Conservation (phyloP, 2,888 invertebrate species). For the Tachina fera region DNA sequence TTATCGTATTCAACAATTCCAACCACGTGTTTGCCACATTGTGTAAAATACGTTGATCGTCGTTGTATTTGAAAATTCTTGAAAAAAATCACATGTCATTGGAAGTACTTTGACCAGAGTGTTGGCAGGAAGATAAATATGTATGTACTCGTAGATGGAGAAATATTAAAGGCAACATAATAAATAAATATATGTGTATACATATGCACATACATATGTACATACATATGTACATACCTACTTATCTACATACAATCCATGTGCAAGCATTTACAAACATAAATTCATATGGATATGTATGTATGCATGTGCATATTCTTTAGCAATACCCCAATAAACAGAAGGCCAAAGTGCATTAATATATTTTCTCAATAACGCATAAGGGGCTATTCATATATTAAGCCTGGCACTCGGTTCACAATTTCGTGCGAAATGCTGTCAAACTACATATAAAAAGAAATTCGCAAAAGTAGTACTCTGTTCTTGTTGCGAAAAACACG, state of each 20-base stretch:
- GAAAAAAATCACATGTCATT: constrained; percentile 44
- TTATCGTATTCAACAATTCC: constrained; percentile 60
- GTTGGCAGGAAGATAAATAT: constrained; percentile 40
- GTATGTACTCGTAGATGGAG: constrained; percentile 5
- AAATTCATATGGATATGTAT: too few species aligned
- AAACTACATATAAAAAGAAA: too few species aligned
- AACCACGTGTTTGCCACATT: constrained; percentile 71
- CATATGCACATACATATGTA: not conserved
- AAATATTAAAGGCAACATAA: constrained; percentile 17
- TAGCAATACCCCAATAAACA: not conserved
- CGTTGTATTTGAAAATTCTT: constrained; percentile 29
- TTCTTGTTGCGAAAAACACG: too few species aligned
- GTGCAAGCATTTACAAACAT: not conserved
- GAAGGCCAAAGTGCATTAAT: not conserved
- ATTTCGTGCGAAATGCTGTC: too few species aligned
- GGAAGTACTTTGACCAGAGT: constrained; percentile 40
- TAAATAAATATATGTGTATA: not conserved
- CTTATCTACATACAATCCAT: not conserved
- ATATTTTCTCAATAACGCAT: too few species aligned
- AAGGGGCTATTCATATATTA: too few species aligned
- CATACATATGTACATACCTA: not conserved
- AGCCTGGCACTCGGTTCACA: too few species aligned
- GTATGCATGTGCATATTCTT: not conserved
- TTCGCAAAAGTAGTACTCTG: too few species aligned
- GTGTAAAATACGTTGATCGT: constrained; percentile 36